Percentiles rank a stretch among this genome's conserved stretches.
These are phyloP conservation scores for human DNA, from an alignment of 2,113 vertebrate genomes.

Conservation along the genomic window DNA sequence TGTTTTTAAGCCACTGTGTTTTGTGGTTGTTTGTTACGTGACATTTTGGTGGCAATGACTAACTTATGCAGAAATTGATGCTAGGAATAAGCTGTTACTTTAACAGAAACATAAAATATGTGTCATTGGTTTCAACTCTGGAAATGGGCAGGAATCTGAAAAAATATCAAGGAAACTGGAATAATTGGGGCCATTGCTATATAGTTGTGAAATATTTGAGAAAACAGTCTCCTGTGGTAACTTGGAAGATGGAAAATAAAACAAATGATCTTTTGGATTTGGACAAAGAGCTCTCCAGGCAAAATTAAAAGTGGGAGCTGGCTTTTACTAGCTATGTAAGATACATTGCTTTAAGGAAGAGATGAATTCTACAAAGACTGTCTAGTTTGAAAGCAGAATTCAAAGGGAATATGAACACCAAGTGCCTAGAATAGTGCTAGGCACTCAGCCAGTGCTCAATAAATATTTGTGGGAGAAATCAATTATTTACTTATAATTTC, in stretches of 20 bases:
- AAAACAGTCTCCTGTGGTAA: neutral
- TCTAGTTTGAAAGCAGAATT: neutral
- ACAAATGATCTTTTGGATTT: neutral
- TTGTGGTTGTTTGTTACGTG: neutral
- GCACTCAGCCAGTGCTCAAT: neutral
- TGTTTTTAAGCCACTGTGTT: neutral
- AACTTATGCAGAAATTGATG: neutral
- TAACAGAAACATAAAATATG: neutral
- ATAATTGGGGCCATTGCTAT: neutral
- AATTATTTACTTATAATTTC: neutral
- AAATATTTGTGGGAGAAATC: neutral
- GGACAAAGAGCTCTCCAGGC: neutral
- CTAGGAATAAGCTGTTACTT: neutral
- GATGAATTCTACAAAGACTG: neutral
- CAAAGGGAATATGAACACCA: neutral
- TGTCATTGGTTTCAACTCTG: neutral
- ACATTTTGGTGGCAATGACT: neutral
- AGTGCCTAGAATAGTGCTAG: neutral
- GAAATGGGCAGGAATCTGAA: neutral
- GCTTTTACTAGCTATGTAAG: neutral
- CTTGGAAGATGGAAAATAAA: neutral
- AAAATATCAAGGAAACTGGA: neutral
- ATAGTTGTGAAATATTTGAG: neutral
- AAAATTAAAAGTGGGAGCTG: neutral
- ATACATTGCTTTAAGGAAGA: neutral